A percentile compares a stretch with the other conserved stretches of the same genome.
phyloP scores from a whole-genome alignment of 2,888 invertebrate species.

The Amphimallon solstitiale region DNA sequence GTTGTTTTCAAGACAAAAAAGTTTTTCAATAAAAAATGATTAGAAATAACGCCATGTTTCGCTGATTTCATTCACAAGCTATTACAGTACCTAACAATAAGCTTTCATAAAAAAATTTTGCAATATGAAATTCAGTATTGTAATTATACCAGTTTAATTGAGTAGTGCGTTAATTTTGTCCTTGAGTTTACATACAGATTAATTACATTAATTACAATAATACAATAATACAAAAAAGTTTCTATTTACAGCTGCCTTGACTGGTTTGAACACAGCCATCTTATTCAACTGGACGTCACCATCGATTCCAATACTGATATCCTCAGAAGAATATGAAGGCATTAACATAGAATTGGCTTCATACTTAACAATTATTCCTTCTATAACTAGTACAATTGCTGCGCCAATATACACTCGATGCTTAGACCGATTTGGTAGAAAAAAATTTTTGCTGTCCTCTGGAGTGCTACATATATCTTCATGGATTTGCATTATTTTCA shows the following conservation, averaged over 20 bases:
- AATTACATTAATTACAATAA: no score
- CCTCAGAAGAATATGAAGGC: slow-evolving; percentile 29
- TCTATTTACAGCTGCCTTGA: slow-evolving; percentile 27
- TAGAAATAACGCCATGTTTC: no score
- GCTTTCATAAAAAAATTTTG: no score
- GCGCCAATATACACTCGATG: slow-evolving; percentile 23
- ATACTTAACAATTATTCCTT: slow-evolving; percentile 35
- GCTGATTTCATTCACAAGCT: no score
- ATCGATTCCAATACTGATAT: slow-evolving; percentile 44
- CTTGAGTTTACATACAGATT: no score
- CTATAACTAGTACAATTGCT: slow-evolving; percentile 24
- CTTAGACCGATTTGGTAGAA: slow-evolving; percentile 42
- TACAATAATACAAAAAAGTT: no score
- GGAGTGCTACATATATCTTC: slow-evolving; percentile 46
- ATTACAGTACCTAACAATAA: no score
- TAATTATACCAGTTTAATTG: no score
- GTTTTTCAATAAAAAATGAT: no score
- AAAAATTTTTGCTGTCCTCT: slow-evolving; percentile 40
- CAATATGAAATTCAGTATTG: no score
- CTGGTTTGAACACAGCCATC: slow-evolving; percentile 30
- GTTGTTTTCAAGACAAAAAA: no score
- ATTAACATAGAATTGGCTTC: slow-evolving; percentile 36
- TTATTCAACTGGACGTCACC: slow-evolving; percentile 48
- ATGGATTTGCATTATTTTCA: slow-evolving; percentile 45
- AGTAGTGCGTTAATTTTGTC: no score